Percentiles rank a stretch among this genome's conserved stretches.
These are phyloP conservation scores for Corythornis madagascariensis DNA, from an alignment of 2,113 vertebrate genomes.

Conservation along the genomic window DNA sequence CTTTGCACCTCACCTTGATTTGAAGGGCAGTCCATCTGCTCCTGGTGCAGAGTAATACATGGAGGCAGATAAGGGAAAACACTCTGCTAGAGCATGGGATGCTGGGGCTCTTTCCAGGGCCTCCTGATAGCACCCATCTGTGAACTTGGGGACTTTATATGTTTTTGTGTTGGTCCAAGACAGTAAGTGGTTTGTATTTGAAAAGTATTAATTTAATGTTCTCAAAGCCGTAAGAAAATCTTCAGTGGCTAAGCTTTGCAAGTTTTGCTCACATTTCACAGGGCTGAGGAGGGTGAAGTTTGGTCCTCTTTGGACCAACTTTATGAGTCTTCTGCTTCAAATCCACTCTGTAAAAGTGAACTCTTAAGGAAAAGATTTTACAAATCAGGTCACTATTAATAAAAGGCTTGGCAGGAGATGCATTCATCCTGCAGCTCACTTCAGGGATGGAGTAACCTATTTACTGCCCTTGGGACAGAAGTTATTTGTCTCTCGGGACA, in stretches of 20 bases:
- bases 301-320: slow-evolving; percentile 13
- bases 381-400: background rate
- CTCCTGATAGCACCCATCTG: rapidly evolving
- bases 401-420: background rate
- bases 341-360: background rate
- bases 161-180: background rate
- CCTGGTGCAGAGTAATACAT: rapidly evolving
- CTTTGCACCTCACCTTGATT: rapidly evolving
- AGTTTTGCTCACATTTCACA: background rate
- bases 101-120: background rate
- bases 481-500: background rate
- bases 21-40: background rate
- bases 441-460: background rate
- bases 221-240: background rate
- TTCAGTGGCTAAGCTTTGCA: background rate
- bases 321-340: background rate
- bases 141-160: background rate
- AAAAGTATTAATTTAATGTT: background rate
- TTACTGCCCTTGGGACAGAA: background rate
- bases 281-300: slow-evolving; percentile 13
- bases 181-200: slow-evolving; percentile 17
- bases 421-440: background rate
- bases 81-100: rapidly evolving
- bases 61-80: background rate
- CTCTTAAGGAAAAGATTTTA: background rate